Conservation (phyloP, 2,888 invertebrate genomes). For the Dryobotodes eremita region DNA sequence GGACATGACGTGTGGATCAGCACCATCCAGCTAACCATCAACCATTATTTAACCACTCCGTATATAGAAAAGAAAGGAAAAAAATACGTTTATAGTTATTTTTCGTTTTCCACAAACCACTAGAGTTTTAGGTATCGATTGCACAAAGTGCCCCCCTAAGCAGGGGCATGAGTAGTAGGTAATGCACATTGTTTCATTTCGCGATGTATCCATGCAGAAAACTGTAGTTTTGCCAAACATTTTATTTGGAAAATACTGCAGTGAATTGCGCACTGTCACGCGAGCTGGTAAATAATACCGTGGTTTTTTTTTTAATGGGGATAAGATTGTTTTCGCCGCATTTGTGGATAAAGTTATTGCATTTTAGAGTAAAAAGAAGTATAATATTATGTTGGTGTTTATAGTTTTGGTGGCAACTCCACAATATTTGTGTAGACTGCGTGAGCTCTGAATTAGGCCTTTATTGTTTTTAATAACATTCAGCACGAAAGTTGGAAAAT, state of each 20-base stretch:
- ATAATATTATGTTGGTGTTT: background rate
- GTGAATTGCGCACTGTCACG: conserved; percentile 49
- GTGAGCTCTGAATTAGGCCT: too few species aligned
- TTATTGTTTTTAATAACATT: background rate
- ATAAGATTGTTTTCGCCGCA: conserved; percentile 22
- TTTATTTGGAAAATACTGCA: conserved; percentile 45
- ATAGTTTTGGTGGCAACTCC: too few species aligned
- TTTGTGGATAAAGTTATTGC: conserved; percentile 1
- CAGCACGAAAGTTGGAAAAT: background rate
- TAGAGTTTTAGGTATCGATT: background rate
- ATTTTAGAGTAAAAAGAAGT: background rate
- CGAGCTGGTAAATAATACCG: conserved; percentile 21
- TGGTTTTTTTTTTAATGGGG: too few species aligned
- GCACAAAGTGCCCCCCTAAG: conserved; percentile 18
- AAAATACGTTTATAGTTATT: too few species aligned
- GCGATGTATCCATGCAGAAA: conserved; percentile 42
- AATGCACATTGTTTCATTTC: conserved; percentile 45
- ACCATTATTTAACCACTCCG: background rate
- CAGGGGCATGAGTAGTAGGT: background rate
- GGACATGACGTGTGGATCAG: too few species aligned
- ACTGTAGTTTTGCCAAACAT: conserved; percentile 42
- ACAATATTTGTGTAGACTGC: too few species aligned
- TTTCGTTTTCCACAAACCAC: background rate
- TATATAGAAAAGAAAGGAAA: too few species aligned
- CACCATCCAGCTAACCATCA: too few species aligned